phyloP scores from a whole-genome alignment of 1,140 invertebrate genomes.

The Leptinotarsa lineolata region DNA sequence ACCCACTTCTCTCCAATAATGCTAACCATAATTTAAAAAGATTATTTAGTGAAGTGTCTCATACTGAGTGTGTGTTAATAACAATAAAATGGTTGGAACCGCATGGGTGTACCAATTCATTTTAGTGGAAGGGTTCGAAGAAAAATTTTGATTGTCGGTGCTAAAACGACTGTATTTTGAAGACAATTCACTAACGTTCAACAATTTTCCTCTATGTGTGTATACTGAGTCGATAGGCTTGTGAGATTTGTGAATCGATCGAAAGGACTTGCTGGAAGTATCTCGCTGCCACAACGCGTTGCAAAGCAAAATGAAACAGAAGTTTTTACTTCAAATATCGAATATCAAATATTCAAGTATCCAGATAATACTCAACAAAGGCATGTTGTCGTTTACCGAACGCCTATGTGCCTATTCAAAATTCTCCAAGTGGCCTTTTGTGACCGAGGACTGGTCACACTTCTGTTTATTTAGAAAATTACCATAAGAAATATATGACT shows the following conservation, averaged over 20 bases:
- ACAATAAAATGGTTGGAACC: not conserved
- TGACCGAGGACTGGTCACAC: not conserved
- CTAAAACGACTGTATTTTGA: too few relatives aligned
- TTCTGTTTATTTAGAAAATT: slow-evolving; percentile 27
- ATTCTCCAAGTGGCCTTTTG: not conserved
- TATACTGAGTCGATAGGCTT: too few relatives aligned
- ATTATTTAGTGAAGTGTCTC: slow-evolving; percentile 6
- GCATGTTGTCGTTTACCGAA: not conserved
- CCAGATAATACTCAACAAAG: too few relatives aligned
- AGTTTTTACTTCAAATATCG: not conserved
- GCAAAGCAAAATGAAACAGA: too few relatives aligned
- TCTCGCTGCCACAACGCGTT: too few relatives aligned
- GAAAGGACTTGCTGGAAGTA: too few relatives aligned
- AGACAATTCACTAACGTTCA: too few relatives aligned
- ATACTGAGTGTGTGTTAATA: slow-evolving; percentile 4
- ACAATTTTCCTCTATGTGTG: too few relatives aligned
- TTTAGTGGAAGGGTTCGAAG: too few relatives aligned
- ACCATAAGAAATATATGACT: slow-evolving; percentile 20
- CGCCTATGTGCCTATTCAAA: not conserved
- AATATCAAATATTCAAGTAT: too few relatives aligned
- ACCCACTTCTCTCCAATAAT: not conserved
- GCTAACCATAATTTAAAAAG: not conserved
- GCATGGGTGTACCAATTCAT: not conserved
- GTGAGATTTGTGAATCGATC: too few relatives aligned
- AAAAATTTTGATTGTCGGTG: too few relatives aligned